Evolutionary conservation across 2,888 invertebrate genomes (phyloP), one percentile per base, ranked within the genome.

Genomic region (Oeneis ivallda): DNA sequence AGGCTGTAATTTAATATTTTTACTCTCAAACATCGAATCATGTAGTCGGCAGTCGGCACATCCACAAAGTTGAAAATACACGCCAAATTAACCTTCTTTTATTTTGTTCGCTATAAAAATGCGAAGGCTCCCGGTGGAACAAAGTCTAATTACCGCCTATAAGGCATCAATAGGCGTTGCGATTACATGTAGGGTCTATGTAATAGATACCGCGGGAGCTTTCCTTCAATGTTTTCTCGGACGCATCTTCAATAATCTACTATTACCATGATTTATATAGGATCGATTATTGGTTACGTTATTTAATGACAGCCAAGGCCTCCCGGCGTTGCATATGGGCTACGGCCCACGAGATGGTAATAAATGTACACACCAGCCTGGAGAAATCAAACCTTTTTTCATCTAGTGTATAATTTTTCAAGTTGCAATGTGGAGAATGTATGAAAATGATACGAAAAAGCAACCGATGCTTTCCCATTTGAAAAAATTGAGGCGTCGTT

Each of bases 201-300:
- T 87, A 89, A 89, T 89, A 84, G 84, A 79, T 79, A 81, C 81
- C 79, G 77, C 76, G 81, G 82, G 85, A 83, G 82, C 80, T 83
- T 87, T 89, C 88, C 87, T 85, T 85, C 84, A 82, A 85, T 84
- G 84, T 70, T 86, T 86, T 87, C 84, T 79, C 80, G 81, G 86
- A 83, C 83, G 84, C 84, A 83, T 85, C 88, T 82, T 84, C 85
- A 86, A 88, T 89, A 87, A 90, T 90, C 81, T 89, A 85, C 88
- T 85, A 90, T 91, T 90, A 90, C 82, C 85, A 84, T 89, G 91
- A 89, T 90, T 90, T 89, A 90, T 90, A 88, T 87, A 84, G 80
- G 80, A 82, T 79, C 83, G 83, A 88, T 87, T 85, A 83, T 81
- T 79, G 85, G 78, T 79, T 81, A 78, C 83, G 79, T 79, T 79